phyloP scores from a whole-genome alignment of 2,888 invertebrate genomes.

The Drosophila bunnanda region DNA sequence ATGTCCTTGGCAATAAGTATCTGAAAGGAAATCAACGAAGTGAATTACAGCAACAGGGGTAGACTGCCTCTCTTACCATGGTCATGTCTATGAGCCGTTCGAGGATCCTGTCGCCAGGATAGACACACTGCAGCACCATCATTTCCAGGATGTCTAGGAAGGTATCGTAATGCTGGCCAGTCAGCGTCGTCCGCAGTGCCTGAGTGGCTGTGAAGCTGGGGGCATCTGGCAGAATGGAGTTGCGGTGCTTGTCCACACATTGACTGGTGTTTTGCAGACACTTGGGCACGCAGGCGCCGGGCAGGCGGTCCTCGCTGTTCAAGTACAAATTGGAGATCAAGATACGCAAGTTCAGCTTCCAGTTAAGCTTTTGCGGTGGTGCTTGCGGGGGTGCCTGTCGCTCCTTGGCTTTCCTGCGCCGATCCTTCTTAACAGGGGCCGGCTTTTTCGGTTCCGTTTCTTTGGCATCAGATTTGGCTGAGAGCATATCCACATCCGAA shows the following conservation, averaged over 20 bases:
- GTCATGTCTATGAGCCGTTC: conserved; percentile 80
- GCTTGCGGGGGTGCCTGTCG: not conserved
- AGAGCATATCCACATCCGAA: conserved; percentile 24
- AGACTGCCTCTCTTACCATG: conserved; percentile 68
- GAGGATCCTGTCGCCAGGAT: conserved; percentile 80
- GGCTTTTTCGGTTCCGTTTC: not conserved
- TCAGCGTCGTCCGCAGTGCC: conserved; percentile 66
- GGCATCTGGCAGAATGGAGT: conserved; percentile 71
- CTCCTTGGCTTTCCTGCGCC: conserved; percentile 5
- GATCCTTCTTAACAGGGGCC: not conserved
- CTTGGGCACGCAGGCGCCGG: conserved; percentile 72
- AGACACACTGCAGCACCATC: conserved; percentile 79
- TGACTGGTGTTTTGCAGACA: conserved; percentile 78
- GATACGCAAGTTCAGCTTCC: conserved; percentile 70
- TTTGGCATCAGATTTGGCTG: not conserved
- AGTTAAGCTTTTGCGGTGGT: conserved; percentile 33
- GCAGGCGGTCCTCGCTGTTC: conserved; percentile 75
- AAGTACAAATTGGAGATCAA: conserved; percentile 81
- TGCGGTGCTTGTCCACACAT: conserved; percentile 80
- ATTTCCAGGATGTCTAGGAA: conserved; percentile 76
- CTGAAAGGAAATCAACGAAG: conserved; percentile 18
- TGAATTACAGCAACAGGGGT: not conserved
- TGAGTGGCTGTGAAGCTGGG: conserved; percentile 65
- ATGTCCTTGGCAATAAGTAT: conserved; percentile 57
- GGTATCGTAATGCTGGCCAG: conserved; percentile 76